phyloP scores from a whole-genome alignment of 2,113 vertebrate species.

The Diadophis punctatus region DNA sequence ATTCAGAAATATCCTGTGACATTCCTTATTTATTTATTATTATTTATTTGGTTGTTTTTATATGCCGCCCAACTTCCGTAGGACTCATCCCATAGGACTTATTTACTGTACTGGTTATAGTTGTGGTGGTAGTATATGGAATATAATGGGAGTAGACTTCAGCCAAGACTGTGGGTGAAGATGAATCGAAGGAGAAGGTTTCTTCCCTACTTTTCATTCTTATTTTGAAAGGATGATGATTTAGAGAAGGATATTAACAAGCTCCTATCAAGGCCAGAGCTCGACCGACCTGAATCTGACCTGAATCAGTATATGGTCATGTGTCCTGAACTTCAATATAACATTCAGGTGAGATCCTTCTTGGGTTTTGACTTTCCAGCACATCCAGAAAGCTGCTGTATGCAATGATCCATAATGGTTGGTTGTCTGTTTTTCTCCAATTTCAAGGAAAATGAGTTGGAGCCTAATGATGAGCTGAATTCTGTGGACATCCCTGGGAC shows the following conservation, averaged over 20 bases:
- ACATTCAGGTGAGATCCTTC: constrained; percentile 74
- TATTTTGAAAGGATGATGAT: constrained; percentile 81
- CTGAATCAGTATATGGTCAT: constrained; percentile 75
- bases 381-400: neutral
- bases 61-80: too few species aligned
- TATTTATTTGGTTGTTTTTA: too few species aligned
- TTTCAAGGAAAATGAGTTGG: constrained; percentile 69
- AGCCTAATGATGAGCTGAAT: constrained; percentile 50
- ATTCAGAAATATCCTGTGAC: neutral
- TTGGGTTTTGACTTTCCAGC: neutral
- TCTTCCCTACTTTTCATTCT: neutral
- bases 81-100: too few species aligned
- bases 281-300: constrained; percentile 75
- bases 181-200: neutral
- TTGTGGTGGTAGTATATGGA: neutral
- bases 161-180: neutral
- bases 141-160: neutral
- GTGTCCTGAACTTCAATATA: constrained; percentile 76
- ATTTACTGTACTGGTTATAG: neutral
- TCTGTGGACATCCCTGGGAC: constrained; percentile 46
- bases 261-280: constrained; percentile 67
- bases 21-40: neutral
- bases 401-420: neutral
- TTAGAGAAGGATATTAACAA: constrained; percentile 84
- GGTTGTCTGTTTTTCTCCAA: neutral